A percentile compares a stretch with the other conserved stretches of the same genome.
Conservation (phyloP, 2,113 vertebrate species). For the Misgurnus mizolepis region DNA sequence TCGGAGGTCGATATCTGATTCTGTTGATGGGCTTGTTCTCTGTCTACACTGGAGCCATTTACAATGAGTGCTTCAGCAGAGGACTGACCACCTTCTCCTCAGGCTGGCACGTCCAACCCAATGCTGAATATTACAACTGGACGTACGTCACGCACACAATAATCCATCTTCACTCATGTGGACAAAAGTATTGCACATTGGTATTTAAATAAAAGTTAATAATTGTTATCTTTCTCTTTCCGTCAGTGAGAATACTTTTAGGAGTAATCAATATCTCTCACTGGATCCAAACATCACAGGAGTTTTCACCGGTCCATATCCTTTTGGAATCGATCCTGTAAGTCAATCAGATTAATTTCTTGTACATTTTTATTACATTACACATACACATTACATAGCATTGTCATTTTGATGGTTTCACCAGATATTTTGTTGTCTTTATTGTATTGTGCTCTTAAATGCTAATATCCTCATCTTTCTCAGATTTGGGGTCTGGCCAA, state of each 20-base stretch:
- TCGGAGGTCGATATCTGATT: constrained; percentile 91
- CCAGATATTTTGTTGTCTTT: no score
- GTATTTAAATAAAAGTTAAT: background rate
- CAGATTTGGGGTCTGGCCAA: constrained; percentile 84
- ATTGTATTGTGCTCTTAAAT: background rate
- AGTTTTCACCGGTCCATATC: constrained; percentile 80
- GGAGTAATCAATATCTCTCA: constrained; percentile 59
- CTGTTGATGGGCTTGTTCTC: constrained; percentile 96
- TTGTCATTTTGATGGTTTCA: background rate
- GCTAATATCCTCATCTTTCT: background rate
- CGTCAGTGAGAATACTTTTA: constrained; percentile 56
- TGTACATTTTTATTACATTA: no score
- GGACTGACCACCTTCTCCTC: constrained; percentile 43
- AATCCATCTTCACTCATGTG: background rate
- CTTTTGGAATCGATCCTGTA: constrained; percentile 84
- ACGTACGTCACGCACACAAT: constrained; percentile 71
- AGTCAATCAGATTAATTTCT: constrained; percentile 36
- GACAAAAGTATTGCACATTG: background rate
- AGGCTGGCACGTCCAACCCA: constrained; percentile 73
- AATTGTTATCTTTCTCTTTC: background rate
- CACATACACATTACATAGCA: no score
- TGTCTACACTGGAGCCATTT: constrained; percentile 93
- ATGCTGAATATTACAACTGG: constrained; percentile 86
- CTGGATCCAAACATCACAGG: constrained; percentile 77
- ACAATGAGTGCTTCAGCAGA: constrained; percentile 64